phyloP scores from a whole-genome alignment of 2,113 vertebrate species.

The Passer domesticus region DNA sequence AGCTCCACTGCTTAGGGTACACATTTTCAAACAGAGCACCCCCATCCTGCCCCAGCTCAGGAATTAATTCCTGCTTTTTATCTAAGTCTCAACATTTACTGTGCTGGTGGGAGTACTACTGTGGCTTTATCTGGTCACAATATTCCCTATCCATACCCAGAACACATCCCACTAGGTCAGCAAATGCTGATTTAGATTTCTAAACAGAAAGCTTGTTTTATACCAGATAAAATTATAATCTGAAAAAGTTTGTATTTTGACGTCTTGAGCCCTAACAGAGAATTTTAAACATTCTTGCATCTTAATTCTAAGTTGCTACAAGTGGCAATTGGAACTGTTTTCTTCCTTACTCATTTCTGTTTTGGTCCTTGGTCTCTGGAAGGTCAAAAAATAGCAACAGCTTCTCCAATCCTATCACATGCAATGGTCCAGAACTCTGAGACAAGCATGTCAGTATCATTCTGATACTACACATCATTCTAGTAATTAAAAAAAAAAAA shows the following conservation, averaged over 20 bases:
- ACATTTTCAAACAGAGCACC: background rate
- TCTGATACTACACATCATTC: background rate
- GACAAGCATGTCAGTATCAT: background rate
- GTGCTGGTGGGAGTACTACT: background rate
- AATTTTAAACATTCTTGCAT: background rate
- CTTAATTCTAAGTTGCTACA: background rate
- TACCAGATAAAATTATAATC: background rate
- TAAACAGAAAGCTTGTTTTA: background rate
- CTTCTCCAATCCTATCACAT: background rate
- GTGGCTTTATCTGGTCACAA: background rate
- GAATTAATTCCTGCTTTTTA: background rate
- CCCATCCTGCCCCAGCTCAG: rapidly evolving
- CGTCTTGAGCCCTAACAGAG: background rate
- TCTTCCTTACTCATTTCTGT: background rate
- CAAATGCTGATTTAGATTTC: background rate
- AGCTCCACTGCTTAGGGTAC: background rate
- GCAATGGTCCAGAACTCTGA: background rate
- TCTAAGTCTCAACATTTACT: background rate
- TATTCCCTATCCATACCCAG: background rate
- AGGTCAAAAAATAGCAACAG: background rate
- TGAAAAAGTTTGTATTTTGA: background rate
- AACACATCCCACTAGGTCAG: background rate
- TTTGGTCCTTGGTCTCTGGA: background rate
- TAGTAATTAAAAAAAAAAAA: background rate
- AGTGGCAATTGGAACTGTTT: background rate